Evolutionary conservation across 2,113 vertebrate genomes (phyloP), one percentile per base, ranked within the genome.

Genomic region (Lagenorhynchus albirostris): DNA sequence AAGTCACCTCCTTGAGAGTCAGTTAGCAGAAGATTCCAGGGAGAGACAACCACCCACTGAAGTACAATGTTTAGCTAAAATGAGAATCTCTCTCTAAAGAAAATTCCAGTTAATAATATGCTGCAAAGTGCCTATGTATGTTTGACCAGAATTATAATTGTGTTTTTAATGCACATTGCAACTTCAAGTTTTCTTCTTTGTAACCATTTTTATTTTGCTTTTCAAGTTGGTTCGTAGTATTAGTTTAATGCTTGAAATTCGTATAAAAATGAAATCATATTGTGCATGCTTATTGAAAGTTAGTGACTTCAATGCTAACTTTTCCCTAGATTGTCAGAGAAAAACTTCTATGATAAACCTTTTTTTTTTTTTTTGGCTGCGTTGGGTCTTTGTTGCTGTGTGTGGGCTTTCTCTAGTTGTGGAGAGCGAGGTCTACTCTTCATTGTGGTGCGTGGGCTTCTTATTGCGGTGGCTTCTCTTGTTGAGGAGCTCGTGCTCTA

Each of bases 71-170:
- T 36, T 94, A 96, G 93, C 82, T 96, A 88, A 89, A 96, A 92
- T 90, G 68, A 76, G n/a, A 93, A 44, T 94, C 92, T 93, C 58
- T 97, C 94, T 94, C 68, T 96, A 47, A 63, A 93, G 65, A 96
- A 36, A 95, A 47, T 15, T 15, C 6, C 58, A 1, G 38, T 47
- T 95, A 92, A 63, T 96, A 94, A 84, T 38, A 73, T 55, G 55
- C 17, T 33, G 26, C 47, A 95, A 97, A 97, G 92, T 95, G 36
- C 87, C 85, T 92, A 63, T 91, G 65, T 13, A 38, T 94, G 71
- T 93, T 44, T 97, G 36, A 36, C 18, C 25, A 85, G 81, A 94
- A 87, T 5, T 70, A 17, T 9, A 62, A 87, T 67, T 62, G 41
- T 77, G 8, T 25, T 1, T 20, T 76, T 6, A 82, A 82, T 53